Base-by-base conservation (phyloP, 2,888 invertebrate genomes). In the Spatulosminthurus flaviceps region DNA sequence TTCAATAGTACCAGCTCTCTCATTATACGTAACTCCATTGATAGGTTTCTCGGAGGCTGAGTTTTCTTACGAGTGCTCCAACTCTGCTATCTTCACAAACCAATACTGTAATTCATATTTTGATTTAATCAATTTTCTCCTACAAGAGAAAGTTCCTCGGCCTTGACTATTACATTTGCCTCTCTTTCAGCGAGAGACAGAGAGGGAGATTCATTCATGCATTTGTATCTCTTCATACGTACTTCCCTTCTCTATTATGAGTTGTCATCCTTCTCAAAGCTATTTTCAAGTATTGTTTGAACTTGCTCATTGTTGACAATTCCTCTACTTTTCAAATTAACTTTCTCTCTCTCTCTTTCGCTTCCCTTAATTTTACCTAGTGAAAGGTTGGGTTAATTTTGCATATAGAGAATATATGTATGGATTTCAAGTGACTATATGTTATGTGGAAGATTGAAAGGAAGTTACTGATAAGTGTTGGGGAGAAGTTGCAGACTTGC, bases 331-430 rank as follows among this genome's bases (percentile, higher is more conserved):
- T 16, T 67, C 67, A 28, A 7, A 28, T 28, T 28, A 24, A 28
- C 67, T 28, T 67, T 67, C 28, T 67, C 67, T 67, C 28, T 67
- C 67, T 67, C 28, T 67, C 28, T 0, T 67, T 67, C 67, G 19
- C 28, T 9, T 67, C 28, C 1, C 9, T 24, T 24, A 66, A 16
- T 66, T 24, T n/a, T n/a, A n/a, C n/a, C n/a, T n/a, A n/a, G n/a
- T n/a, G n/a, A n/a, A n/a, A n/a, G n/a, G n/a, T n/a, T n/a, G n/a
- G n/a, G n/a, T n/a, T n/a, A n/a, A n/a, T n/a, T n/a, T n/a, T n/a
- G n/a, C n/a, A n/a, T n/a, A n/a, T n/a, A n/a, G n/a, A n/a, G n/a
- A n/a, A n/a, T n/a, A n/a, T n/a, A n/a, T n/a, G n/a, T n/a, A n/a
- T n/a, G n/a, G n/a, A 51, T 51, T 51, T n/a, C 51, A 13, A n/a